Percentiles rank a stretch among this genome's conserved stretches.
These are phyloP conservation scores for Cherax destructor DNA, from an alignment of 1,140 invertebrate species.

Conservation along the genomic window DNA sequence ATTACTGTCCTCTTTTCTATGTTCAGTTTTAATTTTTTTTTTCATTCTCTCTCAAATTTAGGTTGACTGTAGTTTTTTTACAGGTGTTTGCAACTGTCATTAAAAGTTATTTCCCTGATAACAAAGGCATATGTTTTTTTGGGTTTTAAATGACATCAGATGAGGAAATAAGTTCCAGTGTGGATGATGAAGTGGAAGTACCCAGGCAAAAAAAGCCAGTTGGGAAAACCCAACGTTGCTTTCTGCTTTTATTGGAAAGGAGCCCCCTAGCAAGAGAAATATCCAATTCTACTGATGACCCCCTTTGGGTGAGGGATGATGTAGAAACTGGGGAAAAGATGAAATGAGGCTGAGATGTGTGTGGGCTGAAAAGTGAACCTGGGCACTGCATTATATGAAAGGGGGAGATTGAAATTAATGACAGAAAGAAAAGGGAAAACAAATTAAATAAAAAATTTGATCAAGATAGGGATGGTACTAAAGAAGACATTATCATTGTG, in stretches of 20 bases:
- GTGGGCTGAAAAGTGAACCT: no score
- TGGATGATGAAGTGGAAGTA: constrained; percentile 34
- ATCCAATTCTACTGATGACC: constrained; percentile 13
- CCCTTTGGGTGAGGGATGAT: background rate
- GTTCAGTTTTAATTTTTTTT: no score
- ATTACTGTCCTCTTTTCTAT: no score
- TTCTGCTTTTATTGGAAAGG: constrained; percentile 5
- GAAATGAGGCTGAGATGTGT: background rate
- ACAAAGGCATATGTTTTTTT: background rate
- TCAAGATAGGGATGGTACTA: no score
- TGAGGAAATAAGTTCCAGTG: constrained; percentile 39
- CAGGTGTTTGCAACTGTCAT: no score
- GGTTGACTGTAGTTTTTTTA: no score
- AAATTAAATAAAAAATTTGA: background rate
- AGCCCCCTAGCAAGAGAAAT: constrained; percentile 33
- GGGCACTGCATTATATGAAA: background rate
- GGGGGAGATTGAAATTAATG: background rate
- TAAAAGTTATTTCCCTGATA: no score
- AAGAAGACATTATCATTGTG: background rate
- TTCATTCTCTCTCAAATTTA: no score
- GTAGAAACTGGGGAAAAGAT: background rate
- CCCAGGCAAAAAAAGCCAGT: constrained; percentile 27
- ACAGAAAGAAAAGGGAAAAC: background rate
- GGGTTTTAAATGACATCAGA: background rate
- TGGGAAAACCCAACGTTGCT: background rate